A percentile compares a stretch with the other conserved stretches of the same genome.
These are phyloP conservation scores for Lophotis ruficrista DNA, from an alignment of 2,113 vertebrate genomes.

Conservation along the genomic window DNA sequence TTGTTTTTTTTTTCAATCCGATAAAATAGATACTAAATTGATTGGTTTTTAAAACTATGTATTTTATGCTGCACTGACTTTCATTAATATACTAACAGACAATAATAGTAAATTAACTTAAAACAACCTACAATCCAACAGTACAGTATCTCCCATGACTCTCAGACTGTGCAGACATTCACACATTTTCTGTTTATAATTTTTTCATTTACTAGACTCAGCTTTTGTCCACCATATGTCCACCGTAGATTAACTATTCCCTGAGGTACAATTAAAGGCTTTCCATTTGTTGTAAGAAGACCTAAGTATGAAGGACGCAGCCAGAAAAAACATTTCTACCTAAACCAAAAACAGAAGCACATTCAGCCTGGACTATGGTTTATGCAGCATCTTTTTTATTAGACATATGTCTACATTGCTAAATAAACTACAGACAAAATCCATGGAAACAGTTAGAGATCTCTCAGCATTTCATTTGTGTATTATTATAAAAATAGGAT, in stretches of 20 bases:
- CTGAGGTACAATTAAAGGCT: conserved; percentile 90
- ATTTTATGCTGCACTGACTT: background rate
- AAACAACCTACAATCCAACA: conserved; percentile 44
- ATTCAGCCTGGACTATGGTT: conserved; percentile 86
- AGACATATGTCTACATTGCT: conserved; percentile 81
- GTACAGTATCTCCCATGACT: conserved; percentile 46
- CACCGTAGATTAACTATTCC: conserved; percentile 90
- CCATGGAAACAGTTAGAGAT: conserved; percentile 64
- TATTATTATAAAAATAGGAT: conserved; percentile 62
- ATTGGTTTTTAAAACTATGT: background rate
- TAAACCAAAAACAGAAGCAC: conserved; percentile 94
- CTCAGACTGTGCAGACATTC: conserved; percentile 81
- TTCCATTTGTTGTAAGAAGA: conserved; percentile 98
- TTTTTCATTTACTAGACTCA: conserved; percentile 85
- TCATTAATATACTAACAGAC: conserved; percentile 24
- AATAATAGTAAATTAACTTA: conserved; percentile 40
- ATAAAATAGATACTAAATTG: background rate
- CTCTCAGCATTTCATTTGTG: conserved; percentile 54
- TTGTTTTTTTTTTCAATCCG: background rate
- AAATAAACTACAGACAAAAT: conserved; percentile 85
- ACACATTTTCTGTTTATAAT: conserved; percentile 86
- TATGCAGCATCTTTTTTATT: conserved; percentile 90
- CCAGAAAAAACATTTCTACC: conserved; percentile 96
- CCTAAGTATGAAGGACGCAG: conserved; percentile 88
- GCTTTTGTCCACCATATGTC: conserved; percentile 95